phyloP scores from a whole-genome alignment of 2,797 vertebrate species.

The Chiloscyllium punctatum region DNA sequence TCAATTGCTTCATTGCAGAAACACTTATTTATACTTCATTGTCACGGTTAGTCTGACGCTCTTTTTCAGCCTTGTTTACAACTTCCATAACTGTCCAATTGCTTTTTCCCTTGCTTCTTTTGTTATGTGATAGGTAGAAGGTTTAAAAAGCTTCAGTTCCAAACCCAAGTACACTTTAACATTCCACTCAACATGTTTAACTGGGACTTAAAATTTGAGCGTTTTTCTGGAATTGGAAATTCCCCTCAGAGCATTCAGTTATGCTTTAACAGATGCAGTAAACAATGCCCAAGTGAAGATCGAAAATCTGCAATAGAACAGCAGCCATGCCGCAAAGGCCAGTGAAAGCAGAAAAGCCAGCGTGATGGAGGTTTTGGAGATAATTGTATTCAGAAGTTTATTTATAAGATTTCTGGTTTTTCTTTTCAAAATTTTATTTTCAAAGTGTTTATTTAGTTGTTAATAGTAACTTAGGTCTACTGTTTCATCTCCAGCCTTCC shows the following conservation, averaged over 20 bases:
- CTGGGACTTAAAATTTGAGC: neutral
- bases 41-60: neutral
- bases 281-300: neutral
- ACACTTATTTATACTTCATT: neutral
- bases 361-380: neutral
- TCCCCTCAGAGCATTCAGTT: neutral
- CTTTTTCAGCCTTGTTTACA: neutral
- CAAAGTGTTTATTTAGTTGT: neutral
- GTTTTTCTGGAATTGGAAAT: neutral
- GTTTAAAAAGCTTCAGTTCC: neutral
- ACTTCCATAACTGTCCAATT: neutral
- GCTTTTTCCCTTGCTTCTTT: neutral
- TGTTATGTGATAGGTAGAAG: neutral
- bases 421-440: neutral
- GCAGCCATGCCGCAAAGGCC: neutral
- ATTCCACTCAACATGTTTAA: neutral
- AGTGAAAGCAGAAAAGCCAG: neutral
- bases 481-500: neutral
- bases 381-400: neutral
- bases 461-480: neutral
- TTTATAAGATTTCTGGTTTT: neutral
- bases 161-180: neutral
- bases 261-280: neutral
- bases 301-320: neutral
- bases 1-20: neutral